Base-by-base conservation (phyloP, 1,140 invertebrate genomes). In the Oppia nitens region DNA sequence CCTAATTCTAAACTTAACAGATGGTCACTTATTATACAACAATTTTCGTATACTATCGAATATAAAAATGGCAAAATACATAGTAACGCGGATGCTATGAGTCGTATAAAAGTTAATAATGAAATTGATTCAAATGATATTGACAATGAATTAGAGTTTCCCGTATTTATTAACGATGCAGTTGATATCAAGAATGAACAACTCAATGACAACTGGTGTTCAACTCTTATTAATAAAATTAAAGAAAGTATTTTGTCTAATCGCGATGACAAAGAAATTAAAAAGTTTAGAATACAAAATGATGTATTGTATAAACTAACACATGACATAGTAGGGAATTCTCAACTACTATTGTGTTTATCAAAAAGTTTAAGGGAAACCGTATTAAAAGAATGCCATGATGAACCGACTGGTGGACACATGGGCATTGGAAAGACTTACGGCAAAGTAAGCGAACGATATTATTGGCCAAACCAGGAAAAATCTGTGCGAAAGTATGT, bases 1-100 rank as follows among this genome's bases (percentile, higher is more conserved):
- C 67, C 71, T 1, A 65, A 62, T 1, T 70, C 69, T 48, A 51
- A 74, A 48, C 60, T 78, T n/a, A 70, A 71, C 2, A 57, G 75
- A 17, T 78, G 75, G 75, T 60, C 70, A 51, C 28, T 77, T 6
- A 67, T 70, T 61, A 59, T 78, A 25, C 71, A 74, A 63, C 70
- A 75, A 58, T 74, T 71, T 64, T 61, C 72, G 25, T 75, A 69
- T 63, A 71, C 69, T 14, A 64, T 76, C 1, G 61, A 62, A 3
- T 72, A 76, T 62, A 64, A 71, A 47, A 68, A 66, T 27, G 73
- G 72, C 2, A 64, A 59, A n/a, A 32, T 14, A 20, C 62, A 63
- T 47, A 3, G 40, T 3, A 51, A 59, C 47, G 58, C 51, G 4
- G 58, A 59, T 54, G n/a, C n/a, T 32, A 26, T 59, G 28, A 12